Evolutionary conservation across 2,888 invertebrate species (phyloP).

Genomic region (Drosophila merina): DNA sequence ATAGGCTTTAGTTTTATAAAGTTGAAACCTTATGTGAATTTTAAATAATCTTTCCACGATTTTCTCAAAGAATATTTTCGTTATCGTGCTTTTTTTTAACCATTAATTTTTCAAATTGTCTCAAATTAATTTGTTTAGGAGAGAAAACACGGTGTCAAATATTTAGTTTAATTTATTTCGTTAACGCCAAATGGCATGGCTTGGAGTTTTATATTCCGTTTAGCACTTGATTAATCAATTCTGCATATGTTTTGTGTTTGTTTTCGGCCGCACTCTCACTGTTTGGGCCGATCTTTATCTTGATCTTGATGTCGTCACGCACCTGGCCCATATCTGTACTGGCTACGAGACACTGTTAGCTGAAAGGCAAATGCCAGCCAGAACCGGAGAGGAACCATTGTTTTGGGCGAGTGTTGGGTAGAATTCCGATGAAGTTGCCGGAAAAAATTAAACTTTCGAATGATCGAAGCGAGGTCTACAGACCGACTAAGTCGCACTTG

Average conservation of each 20-base stretch:
- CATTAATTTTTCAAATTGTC: neutral
- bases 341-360: slow-evolving; percentile 56
- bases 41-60: neutral
- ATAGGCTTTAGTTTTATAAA: neutral
- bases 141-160: slow-evolving; percentile 6
- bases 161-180: slow-evolving; percentile 38
- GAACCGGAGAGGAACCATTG: slow-evolving; percentile 56
- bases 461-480: slow-evolving; percentile 27
- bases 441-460: slow-evolving; percentile 44
- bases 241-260: slow-evolving; percentile 47
- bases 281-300: slow-evolving; percentile 33
- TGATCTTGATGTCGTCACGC: slow-evolving; percentile 49
- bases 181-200: slow-evolving; percentile 2
- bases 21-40: neutral
- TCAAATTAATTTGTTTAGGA: neutral
- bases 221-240: slow-evolving; percentile 56
- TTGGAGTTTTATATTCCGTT: slow-evolving; percentile 33
- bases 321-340: slow-evolving; percentile 70
- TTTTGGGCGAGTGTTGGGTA: slow-evolving; percentile 8
- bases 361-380: slow-evolving; percentile 57
- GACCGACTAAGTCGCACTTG: slow-evolving; percentile 55
- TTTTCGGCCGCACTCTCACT: slow-evolving; percentile 51
- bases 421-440: slow-evolving; percentile 52
- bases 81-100: neutral
- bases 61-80: neutral